phyloP scores from a whole-genome alignment of 2,113 vertebrate genomes.

The Psilopogon haemacephalus region DNA sequence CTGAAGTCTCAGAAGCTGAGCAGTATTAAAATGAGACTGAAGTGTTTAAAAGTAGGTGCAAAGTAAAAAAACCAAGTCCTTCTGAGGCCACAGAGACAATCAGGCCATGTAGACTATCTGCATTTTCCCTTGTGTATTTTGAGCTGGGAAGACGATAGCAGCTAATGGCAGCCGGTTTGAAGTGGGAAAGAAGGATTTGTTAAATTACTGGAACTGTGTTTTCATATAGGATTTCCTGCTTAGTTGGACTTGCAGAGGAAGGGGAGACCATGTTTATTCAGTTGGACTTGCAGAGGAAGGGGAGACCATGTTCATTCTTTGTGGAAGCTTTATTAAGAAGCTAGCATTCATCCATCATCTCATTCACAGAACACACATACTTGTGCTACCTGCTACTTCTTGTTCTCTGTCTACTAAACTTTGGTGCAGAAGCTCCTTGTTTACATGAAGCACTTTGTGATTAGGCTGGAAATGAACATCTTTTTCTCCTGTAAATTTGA shows the following conservation, averaged over 20 bases:
- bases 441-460: constrained; percentile 64
- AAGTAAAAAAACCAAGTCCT: constrained; percentile 6
- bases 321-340: background rate
- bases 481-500: background rate
- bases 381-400: background rate
- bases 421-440: constrained; percentile 50
- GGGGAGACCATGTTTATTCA: background rate
- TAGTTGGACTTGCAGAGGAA: background rate
- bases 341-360: background rate
- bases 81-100: constrained; percentile 61
- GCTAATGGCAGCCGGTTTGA: background rate
- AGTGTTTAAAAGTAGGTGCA: constrained; percentile 20
- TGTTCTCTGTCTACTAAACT: constrained; percentile 14
- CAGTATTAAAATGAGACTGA: constrained; percentile 20
- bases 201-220: background rate
- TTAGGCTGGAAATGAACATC: constrained; percentile 24
- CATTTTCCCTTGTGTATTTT: background rate
- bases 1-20: background rate
- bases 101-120: constrained; percentile 61
- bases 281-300: background rate
- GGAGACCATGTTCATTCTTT: background rate
- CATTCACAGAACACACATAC: rapidly evolving
- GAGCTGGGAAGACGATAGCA: background rate
- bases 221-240: background rate
- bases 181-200: background rate